Evolutionary conservation across 1,140 invertebrate species (phyloP), one percentile per base, ranked within the genome.

Genomic region (Ceratina australensis): DNA sequence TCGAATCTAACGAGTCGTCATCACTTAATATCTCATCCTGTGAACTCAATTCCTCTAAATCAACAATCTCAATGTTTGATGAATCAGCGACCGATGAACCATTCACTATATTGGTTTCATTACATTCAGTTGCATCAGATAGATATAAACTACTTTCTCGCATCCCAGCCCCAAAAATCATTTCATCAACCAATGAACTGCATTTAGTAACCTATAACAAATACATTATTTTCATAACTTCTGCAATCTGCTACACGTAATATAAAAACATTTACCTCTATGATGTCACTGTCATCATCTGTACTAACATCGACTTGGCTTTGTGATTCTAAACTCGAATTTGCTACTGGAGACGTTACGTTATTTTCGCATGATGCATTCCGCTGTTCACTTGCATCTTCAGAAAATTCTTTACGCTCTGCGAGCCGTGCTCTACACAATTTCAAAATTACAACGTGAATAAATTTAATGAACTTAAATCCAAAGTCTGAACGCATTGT

Each of bases 261-360:
- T 42, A 10, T 68, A 42, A n/a, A 47, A 52, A 56, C 20, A 71
- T 47, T 87, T 86, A 88, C 89, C 76, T 89, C 66, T 24, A 85
- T 63, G 18, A 75, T 79, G 56, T 89, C 86, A 15, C 90, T 87
- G 24, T 90, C 88, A 28, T 88, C 84, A 52, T 90, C 28, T 65
- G 73, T 80, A 20, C 87, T 84, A 33, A 86, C 57, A 28, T 66
- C 8, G 10, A 26, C 22, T 12, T 26, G 20, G 22, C 22, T 7
- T 47, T 13, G 24, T 5, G 24, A 12, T 7, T 52, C 33, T 18
- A 52, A 64, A 52, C 72, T 72, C 16, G 24, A 47, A 52, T 47
- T 2, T 50, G 26, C 59, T 20, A 2, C 52, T 16, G 20, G 26
- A 5, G 8, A 24, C 7, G 54, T 54, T 2, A n/a, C 0, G 26